Conservation (phyloP, 2,113 vertebrate genomes). For the Mesoclemmys tuberculata region DNA sequence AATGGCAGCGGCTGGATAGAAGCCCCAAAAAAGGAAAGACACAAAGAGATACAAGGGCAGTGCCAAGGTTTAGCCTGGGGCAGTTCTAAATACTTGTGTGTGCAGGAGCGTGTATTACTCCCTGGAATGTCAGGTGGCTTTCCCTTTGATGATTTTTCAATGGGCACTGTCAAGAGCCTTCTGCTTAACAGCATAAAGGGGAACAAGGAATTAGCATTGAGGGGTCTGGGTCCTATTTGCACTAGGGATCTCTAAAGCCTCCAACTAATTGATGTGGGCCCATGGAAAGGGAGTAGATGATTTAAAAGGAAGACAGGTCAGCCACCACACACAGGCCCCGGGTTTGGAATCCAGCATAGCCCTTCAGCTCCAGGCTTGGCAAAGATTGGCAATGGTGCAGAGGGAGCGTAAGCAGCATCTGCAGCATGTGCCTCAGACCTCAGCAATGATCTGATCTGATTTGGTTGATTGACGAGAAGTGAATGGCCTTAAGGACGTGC, state of each 20-base stretch:
- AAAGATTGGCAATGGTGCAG: not conserved
- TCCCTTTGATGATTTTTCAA: slow-evolving; percentile 36
- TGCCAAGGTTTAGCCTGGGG: not conserved
- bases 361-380: not conserved
- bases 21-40: not conserved
- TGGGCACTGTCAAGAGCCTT: not conserved
- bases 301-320: not conserved
- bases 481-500: rapidly evolving
- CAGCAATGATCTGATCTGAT: not conserved
- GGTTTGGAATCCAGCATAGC: not conserved
- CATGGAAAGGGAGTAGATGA: not conserved
- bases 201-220: not conserved
- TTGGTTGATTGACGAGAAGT: rapidly evolving
- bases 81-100: not conserved
- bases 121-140: slow-evolving; percentile 1
- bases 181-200: slow-evolving; percentile 4
- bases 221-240: not conserved
- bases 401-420: rapidly evolving
- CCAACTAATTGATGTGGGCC: rapidly evolving
- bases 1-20: not conserved
- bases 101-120: not conserved
- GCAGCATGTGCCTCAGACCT: not conserved
- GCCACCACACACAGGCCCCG: not conserved
- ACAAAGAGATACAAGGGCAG: not conserved
- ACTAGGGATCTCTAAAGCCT: not conserved